These are phyloP conservation scores for Cotesia typhae DNA, from an alignment of 1,140 invertebrate species.

Conservation along the genomic window DNA sequence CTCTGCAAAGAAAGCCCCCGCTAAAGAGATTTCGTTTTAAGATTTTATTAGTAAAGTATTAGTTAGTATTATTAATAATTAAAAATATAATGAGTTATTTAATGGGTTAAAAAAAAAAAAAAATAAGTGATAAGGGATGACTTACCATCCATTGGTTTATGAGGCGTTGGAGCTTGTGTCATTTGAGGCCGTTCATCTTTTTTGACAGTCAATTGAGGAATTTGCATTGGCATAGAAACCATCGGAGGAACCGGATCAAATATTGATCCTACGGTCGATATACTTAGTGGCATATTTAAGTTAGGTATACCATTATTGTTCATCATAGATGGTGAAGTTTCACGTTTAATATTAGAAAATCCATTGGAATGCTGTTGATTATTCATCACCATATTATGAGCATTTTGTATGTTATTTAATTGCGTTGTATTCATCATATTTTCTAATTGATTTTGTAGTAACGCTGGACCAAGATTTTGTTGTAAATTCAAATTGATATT, in stretches of 20 bases:
- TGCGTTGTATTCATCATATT: constrained; percentile 53
- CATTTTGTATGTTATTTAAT: constrained; percentile 52
- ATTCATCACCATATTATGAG: constrained; percentile 52
- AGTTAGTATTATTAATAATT: constrained; percentile 46
- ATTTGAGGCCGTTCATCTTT: constrained; percentile 65
- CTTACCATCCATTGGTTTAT: constrained; percentile 62
- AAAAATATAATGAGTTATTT: constrained; percentile 21
- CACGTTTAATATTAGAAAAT: constrained; percentile 63
- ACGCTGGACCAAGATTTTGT: constrained; percentile 49
- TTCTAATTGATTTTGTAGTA: constrained; percentile 59
- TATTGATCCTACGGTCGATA: constrained; percentile 70
- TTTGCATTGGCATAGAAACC: constrained; percentile 60
- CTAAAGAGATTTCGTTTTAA: constrained; percentile 52
- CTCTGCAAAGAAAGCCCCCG: constrained; percentile 62
- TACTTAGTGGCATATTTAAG: constrained; percentile 57
- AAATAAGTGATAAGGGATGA: constrained; percentile 33
- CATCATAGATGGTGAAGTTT: constrained; percentile 63
- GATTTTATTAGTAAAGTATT: constrained; percentile 52
- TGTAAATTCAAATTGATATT: constrained; percentile 56
- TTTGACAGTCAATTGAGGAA: constrained; percentile 65
- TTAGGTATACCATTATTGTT: constrained; percentile 65
- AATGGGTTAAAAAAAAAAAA: neutral
- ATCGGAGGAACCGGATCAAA: constrained; percentile 71
- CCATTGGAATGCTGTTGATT: constrained; percentile 63
- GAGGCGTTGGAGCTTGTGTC: constrained; percentile 53